These are phyloP conservation scores for Nephrotoma appendiculata DNA, from an alignment of 2,888 invertebrate genomes.

Conservation along the genomic window DNA sequence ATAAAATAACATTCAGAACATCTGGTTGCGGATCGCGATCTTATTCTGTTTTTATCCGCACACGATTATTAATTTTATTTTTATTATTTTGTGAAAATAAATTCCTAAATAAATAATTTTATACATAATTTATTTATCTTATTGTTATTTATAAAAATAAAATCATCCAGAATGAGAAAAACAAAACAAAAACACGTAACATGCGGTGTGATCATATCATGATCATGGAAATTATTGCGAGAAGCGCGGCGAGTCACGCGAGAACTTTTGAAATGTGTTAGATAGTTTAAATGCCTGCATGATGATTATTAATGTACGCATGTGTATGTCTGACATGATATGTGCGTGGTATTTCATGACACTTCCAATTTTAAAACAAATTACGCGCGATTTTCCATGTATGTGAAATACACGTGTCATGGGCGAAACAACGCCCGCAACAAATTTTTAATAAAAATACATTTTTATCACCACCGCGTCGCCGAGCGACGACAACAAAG, in stretches of 20 bases:
- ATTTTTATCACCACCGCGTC: too few species aligned
- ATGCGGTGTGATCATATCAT: not conserved
- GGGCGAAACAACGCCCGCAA: too few species aligned
- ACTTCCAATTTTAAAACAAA: not conserved
- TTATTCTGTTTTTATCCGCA: not conserved
- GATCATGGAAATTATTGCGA: not conserved
- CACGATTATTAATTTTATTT: not conserved
- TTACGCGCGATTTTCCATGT: not conserved
- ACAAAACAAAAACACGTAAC: not conserved
- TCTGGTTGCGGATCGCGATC: not conserved
- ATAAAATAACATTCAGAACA: not conserved
- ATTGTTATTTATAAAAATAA: not conserved
- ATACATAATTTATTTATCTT: not conserved
- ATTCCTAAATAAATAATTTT: not conserved
- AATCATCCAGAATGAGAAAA: not conserved
- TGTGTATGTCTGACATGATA: not conserved
- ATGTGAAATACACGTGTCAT: not conserved
- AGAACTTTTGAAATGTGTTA: not conserved
- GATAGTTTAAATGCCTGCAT: not conserved
- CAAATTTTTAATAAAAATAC: too few species aligned
- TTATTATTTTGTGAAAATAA: not conserved
- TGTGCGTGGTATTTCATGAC: not conserved
- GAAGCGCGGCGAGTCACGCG: not conserved
- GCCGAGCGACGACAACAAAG: too few species aligned
- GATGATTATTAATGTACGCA: not conserved